Base-by-base conservation (phyloP, 1,140 invertebrate genomes). In the Drosophila nannoptera region DNA sequence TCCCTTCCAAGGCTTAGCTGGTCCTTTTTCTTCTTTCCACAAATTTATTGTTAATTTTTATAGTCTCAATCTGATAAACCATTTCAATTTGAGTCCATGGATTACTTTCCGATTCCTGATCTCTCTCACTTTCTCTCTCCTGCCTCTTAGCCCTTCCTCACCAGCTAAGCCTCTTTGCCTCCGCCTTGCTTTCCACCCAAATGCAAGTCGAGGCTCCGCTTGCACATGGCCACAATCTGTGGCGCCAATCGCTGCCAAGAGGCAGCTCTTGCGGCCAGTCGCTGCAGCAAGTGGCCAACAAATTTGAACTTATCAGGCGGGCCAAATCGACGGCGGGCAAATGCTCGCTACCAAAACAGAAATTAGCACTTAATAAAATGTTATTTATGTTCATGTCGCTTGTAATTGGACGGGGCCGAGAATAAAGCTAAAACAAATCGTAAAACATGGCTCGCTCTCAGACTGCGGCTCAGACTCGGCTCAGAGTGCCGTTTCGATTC, bases 351-450 rank as follows among this genome's bases (percentile, higher is more conserved):
- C 33, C 42, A 56, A 73, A 86, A 84, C 76, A 84, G 63, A 84
- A 86, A 80, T 84, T 86, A 86, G 77, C 80, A 84, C 80, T 84
- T 86, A 83, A 80, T 80, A 84, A 86, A 80, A 80, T 65, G 45
- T 83, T 65, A 73, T 83, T 83, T 78, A 75, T 82, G 78, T 78
- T 75, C 78, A 78, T 78, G 78, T 67, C 75, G 64, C 61, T 69
- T 73, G 73, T 83, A 83, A 83, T 83, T 83, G 67, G 50, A 42
- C 50, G 14, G 22, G n/a, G 45, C 49, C 42, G 31, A 77, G 48
- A 76, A 61, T 53, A 45, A 61, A 43, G 54, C 5, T 48, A 60
- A 66, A 42, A 32, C 42, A 36, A 38, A 50, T 53, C 29, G 7
- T n/a, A 50, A 45, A 59, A 35, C 33, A 59, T 14, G 62, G 54